Evolutionary conservation across 1,140 invertebrate genomes (phyloP), one percentile per base, ranked within the genome.

Genomic region (Geopemphigus sp.): DNA sequence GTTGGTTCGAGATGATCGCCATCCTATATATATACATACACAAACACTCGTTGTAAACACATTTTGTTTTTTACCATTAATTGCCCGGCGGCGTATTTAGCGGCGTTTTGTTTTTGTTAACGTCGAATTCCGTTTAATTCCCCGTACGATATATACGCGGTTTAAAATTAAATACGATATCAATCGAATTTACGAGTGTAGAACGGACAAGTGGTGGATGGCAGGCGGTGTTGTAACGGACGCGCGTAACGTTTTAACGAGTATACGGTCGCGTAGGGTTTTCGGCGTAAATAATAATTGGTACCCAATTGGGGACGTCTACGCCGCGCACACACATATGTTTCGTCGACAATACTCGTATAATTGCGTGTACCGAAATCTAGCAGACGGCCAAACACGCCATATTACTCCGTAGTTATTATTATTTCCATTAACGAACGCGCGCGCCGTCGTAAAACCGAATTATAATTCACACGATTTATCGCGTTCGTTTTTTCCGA

Each of bases 401-500:
- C n/a, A 24, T 29, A 26, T 22, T 24, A 24, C 54, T 76, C 47
- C 22, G 57, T 22, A n/a, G 24, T 78, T 63, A 29, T 50, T 78
- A 39, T 78, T 78, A 24, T 78, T n/a, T 45, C 12, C 57, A 63
- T 63, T 63, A 29, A 78, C n/a, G 45, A 78, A 50, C 26, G 8
- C 39, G 15, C 32, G n/a, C 66, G 10, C 15, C 19, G 50, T 72
- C 68, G 47, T 54, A 54, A 22, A 72, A 29, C 50, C 17, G 15
- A 72, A 72, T 39, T 72, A 15, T 72, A 72, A 54, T 72, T 54
- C 54, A 68, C 26, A 32, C 66, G 29, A n/a, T 26, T 57, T 59
- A 11, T 14, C 57, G 39, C 61, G 26, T 78, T 47, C 53, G 26
- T 50, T 68, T 59, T 47, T 39, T 19, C 11, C 24, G 47, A 63